Percentiles rank a stretch among this genome's conserved stretches.
phyloP scores from a whole-genome alignment of 1,140 invertebrate species.

The Bombus balteatus region DNA sequence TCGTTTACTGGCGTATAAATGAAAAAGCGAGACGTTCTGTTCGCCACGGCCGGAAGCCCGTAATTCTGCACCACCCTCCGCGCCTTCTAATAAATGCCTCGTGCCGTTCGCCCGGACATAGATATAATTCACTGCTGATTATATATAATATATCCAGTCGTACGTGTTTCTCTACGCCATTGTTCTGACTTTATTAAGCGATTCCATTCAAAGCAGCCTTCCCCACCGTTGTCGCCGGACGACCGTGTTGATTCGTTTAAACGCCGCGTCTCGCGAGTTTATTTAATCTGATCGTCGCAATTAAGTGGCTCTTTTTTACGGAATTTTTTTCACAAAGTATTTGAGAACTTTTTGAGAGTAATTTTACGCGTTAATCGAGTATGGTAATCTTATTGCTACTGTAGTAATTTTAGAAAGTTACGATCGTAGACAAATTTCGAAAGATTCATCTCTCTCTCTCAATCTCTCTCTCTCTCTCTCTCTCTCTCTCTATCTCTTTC shows the following conservation, averaged over 20 bases:
- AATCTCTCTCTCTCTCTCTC: no score
- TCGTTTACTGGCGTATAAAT: conserved; percentile 70
- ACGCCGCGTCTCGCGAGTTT: background rate
- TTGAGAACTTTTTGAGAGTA: background rate
- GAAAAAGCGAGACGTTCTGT: conserved; percentile 64
- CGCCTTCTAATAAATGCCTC: conserved; percentile 70
- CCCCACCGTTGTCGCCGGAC: background rate
- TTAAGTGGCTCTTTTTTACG: background rate
- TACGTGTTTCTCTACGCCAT: conserved; percentile 18
- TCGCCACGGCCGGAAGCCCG: conserved; percentile 58
- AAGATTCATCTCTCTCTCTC: no score
- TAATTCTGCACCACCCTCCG: conserved; percentile 61
- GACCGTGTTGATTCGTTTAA: background rate
- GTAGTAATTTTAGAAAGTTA: background rate
- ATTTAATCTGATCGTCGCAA: background rate
- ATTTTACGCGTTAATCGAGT: background rate
- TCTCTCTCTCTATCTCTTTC: no score
- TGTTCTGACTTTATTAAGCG: conserved; percentile 18
- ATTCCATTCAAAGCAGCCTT: background rate
- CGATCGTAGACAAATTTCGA: no score
- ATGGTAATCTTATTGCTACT: background rate
- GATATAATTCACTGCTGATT: conserved; percentile 65
- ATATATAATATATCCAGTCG: conserved; percentile 35
- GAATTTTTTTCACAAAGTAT: background rate
- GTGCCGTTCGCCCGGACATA: conserved; percentile 55